phyloP scores from a whole-genome alignment of 2,888 invertebrate species.

The Netelia virgata region DNA sequence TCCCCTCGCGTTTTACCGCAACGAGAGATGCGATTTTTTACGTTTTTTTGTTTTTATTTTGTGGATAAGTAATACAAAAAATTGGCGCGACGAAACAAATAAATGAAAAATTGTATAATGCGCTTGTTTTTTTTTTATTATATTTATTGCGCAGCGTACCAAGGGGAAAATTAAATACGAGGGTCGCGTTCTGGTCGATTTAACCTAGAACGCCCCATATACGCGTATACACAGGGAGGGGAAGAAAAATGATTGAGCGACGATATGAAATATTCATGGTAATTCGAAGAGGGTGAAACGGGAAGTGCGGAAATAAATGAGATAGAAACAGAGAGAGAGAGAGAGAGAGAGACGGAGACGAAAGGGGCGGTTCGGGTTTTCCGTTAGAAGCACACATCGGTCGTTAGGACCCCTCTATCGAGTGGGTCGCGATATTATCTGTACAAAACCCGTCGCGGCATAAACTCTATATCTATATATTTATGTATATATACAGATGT shows the following conservation, averaged over 20 bases:
- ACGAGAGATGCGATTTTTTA: background rate
- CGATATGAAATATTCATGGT: constrained; percentile 60
- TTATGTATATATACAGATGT: constrained; percentile 32
- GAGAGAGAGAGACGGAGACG: constrained; percentile 10
- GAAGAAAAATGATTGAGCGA: constrained; percentile 53
- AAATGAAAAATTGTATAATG: too few species aligned
- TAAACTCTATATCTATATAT: background rate
- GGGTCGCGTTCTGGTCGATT: constrained; percentile 2
- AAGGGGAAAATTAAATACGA: too few species aligned
- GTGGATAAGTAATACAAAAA: background rate
- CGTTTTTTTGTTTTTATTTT: background rate
- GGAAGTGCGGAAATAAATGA: constrained; percentile 36
- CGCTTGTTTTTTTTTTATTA: too few species aligned
- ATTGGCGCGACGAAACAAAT: too few species aligned
- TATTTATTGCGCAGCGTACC: too few species aligned
- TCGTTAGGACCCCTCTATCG: constrained; percentile 35
- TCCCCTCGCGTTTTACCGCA: too few species aligned
- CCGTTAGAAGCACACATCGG: constrained; percentile 20
- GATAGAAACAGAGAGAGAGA: constrained; percentile 4
- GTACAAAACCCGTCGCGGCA: constrained; percentile 18
- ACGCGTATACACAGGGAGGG: background rate
- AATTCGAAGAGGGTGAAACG: constrained; percentile 26
- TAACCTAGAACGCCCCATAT: constrained; percentile 3
- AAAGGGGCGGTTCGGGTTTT: constrained; percentile 27
- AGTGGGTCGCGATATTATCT: constrained; percentile 51